Evolutionary conservation across 2,113 vertebrate species (phyloP), one percentile per base, ranked within the genome.

Genomic region (Oryzias curvinotus): DNA sequence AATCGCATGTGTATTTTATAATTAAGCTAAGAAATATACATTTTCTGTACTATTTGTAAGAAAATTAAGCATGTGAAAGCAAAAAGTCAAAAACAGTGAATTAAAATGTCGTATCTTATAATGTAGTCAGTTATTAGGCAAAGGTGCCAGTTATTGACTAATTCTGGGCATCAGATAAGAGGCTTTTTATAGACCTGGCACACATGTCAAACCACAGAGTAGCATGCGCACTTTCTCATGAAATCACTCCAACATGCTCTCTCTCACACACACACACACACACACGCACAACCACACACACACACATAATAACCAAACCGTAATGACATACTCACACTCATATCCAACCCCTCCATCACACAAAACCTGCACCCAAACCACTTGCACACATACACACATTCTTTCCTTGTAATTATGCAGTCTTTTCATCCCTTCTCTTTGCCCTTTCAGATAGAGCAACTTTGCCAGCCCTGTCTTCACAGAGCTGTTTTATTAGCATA

Each of bases 141-240:
- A 75, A 75, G 68, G 65, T 83, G 83, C 81, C 81, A 84, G 79
- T 77, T 79, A 83, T 86, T 81, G 81, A 84, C 75, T 67, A 59
- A 78, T 68, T 80, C 83, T 77, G 75, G 82, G 82, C 82, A 79
- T 43, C 71, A 80, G 77, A 85, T 83, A 64, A 78, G 67, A 81
- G 55, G 13, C 53, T 64, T 62, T 55, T 78, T 55, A 71, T 30
- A 75, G 69, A 60, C 47, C 73, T 78, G 77, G 73, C 74, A 63
- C 70, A 57, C 66, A 70, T 15, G 30, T 4, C 18, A 36, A 76
- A 79, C 75, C 71, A 23, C 74, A 78, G 36, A 64, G 41, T 44
- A 52, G 76, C 68, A 71, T 61, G 54, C 46, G 28, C 57, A 68
- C 28, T 54, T 64, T 68, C 45, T 43, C 53, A n/a, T 45, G 18